phyloP scores from a whole-genome alignment of 2,113 vertebrate species.

The Pluvianellus socialis region DNA sequence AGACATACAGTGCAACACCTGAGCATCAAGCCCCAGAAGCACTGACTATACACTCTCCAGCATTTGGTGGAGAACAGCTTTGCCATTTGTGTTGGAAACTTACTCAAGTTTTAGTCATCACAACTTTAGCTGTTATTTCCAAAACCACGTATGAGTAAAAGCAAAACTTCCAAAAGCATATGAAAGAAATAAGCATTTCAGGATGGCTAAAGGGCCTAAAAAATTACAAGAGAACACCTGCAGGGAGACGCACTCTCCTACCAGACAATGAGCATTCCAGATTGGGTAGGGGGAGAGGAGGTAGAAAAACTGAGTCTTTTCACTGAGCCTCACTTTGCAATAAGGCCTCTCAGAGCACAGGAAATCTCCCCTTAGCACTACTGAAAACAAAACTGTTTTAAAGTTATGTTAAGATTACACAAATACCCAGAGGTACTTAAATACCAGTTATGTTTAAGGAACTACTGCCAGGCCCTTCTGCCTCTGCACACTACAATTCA shows the following conservation, averaged over 20 bases:
- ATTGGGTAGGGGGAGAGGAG: background rate
- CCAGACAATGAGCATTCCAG: background rate
- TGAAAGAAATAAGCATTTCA: background rate
- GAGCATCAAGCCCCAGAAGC: background rate
- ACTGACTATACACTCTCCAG: fast-evolving
- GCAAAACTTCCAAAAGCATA: background rate
- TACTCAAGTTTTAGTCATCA: background rate
- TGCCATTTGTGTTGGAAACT: background rate
- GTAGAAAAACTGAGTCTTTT: background rate
- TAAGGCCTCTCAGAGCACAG: background rate
- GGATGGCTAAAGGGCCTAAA: background rate
- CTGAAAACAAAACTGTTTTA: background rate
- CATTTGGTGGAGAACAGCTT: background rate
- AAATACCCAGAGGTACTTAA: background rate
- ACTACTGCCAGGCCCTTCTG: background rate
- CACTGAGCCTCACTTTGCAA: background rate
- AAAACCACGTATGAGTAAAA: background rate
- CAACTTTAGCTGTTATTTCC: background rate
- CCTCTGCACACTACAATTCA: background rate
- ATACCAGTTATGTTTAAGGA: background rate
- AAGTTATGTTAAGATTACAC: background rate
- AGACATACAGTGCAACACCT: background rate
- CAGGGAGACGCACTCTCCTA: background rate
- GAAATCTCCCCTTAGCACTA: background rate
- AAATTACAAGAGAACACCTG: background rate